Evolutionary conservation across 2,113 vertebrate genomes (phyloP).

Genomic region (Notechis scutatus): DNA sequence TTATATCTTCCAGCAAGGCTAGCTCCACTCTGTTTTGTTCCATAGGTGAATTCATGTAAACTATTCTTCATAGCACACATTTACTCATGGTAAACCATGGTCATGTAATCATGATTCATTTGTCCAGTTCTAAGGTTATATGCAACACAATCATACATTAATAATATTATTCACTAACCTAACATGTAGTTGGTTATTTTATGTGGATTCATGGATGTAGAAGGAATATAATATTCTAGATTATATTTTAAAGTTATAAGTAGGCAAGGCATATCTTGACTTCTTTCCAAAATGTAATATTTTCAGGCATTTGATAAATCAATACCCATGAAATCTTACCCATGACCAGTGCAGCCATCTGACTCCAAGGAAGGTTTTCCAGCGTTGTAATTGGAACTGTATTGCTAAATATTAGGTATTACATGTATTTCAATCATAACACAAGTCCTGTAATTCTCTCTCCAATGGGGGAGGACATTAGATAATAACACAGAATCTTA

Average conservation of each 20-base stretch:
- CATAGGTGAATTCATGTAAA: not conserved
- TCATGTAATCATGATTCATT: not conserved
- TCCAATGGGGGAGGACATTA: not conserved
- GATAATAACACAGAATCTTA: constrained; percentile 4
- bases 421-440: not conserved
- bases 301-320: not conserved
- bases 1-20: not conserved
- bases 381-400: not conserved
- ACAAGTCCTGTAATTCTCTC: not conserved
- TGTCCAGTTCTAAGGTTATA: not conserved
- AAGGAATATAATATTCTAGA: not conserved
- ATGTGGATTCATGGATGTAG: not conserved
- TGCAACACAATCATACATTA: not conserved
- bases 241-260: not conserved
- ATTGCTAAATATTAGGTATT: not conserved
- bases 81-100: not conserved
- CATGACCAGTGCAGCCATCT: not conserved
- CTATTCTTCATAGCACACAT: not conserved
- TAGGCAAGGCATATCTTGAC: not conserved
- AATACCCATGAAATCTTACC: not conserved
- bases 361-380: too few relatives aligned
- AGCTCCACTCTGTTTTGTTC: not conserved
- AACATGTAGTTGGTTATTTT: not conserved
- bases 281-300: not conserved
- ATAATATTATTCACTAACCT: not conserved